These are phyloP conservation scores for Danio jaintianensis DNA, from an alignment of 2,797 vertebrate species.

Conservation along the genomic window DNA sequence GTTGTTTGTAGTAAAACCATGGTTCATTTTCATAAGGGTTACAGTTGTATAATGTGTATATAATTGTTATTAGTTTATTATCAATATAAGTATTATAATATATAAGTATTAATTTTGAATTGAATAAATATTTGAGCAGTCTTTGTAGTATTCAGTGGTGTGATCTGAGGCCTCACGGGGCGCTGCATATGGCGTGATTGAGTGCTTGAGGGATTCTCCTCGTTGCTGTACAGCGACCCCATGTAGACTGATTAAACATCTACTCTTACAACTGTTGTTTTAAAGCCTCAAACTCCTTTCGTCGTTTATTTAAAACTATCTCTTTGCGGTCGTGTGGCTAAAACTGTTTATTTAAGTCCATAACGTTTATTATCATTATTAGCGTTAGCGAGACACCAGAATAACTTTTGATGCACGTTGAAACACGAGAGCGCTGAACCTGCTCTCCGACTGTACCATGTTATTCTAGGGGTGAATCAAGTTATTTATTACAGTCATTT, in stretches of 20 bases:
- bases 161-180: not conserved
- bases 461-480: not conserved
- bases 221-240: slow-evolving; percentile 33
- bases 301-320: not conserved
- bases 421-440: slow-evolving; percentile 80
- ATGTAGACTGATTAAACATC: slow-evolving; percentile 29
- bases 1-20: too few species aligned
- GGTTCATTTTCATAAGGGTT: too few species aligned
- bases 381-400: not conserved
- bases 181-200: slow-evolving; percentile 17
- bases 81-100: too few species aligned
- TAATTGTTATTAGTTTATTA: too few species aligned
- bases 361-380: not conserved
- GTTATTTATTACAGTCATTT: not conserved
- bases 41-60: too few species aligned
- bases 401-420: slow-evolving; percentile 14
- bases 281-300: not conserved
- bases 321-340: too few species aligned
- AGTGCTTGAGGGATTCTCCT: slow-evolving; percentile 15
- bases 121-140: not conserved
- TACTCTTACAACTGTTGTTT: not conserved
- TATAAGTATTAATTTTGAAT: too few species aligned
- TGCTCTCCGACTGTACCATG: slow-evolving; percentile 80
- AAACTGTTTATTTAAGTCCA: not conserved
- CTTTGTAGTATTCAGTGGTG: not conserved